These are phyloP conservation scores for Salminus brasiliensis DNA, from an alignment of 2,113 vertebrate genomes.

Conservation along the genomic window DNA sequence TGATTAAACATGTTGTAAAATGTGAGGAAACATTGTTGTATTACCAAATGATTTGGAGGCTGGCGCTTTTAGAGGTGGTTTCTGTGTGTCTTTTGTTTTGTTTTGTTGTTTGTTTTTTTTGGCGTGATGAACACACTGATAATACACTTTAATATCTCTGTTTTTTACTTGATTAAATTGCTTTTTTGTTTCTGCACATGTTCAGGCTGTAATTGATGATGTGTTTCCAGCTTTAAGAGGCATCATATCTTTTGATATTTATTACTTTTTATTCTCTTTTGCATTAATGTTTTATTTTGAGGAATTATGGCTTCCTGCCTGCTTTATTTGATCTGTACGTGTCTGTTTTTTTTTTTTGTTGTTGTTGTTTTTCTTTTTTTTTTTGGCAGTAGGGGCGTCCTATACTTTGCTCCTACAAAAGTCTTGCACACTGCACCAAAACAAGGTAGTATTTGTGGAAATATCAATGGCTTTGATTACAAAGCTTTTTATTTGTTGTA, in stretches of 20 bases:
- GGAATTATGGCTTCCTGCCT: conserved; percentile 54
- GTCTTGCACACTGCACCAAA: conserved; percentile 45
- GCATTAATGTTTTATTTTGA: conserved; percentile 52
- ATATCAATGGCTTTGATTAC: conserved; percentile 31
- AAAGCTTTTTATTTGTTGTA: conserved; percentile 53
- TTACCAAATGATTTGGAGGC: not conserved
- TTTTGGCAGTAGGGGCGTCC: conserved; percentile 26
- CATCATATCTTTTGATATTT: conserved; percentile 70
- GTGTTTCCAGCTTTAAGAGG: conserved; percentile 72
- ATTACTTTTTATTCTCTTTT: conserved; percentile 64
- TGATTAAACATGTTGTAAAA: conserved; percentile 16
- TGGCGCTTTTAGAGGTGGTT: not conserved
- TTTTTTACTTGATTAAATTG: conserved; percentile 50
- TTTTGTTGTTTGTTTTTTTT: not conserved
- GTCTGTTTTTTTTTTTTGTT: conserved; percentile 60
- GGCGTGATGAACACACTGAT: conserved; percentile 31
- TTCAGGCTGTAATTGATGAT: conserved; percentile 65
- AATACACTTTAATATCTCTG: conserved; percentile 37
- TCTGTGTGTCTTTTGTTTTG: not conserved
- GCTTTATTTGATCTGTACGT: conserved; percentile 30
- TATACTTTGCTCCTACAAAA: conserved; percentile 13
- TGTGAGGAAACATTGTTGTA: not conserved
- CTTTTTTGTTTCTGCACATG: conserved; percentile 53
- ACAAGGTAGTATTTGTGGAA: conserved; percentile 31
- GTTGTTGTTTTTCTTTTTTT: conserved; percentile 41